Percentiles rank a stretch among this genome's conserved stretches.
phyloP scores from a whole-genome alignment of 2,888 invertebrate species.

The Tupiocoris notatus region DNA sequence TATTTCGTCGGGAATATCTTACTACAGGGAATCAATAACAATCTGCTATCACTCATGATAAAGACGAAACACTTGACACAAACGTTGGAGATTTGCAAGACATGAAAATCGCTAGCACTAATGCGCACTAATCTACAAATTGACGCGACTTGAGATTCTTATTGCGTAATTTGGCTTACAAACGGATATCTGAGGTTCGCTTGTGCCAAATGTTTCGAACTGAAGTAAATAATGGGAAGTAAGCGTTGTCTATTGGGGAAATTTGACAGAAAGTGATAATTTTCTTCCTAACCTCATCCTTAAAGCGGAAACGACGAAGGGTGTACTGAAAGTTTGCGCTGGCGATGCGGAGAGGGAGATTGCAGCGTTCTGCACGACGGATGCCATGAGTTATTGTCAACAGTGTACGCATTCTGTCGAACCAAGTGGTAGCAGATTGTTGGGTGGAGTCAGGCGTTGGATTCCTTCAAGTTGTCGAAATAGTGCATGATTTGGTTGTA shows the following conservation, averaged over 20 bases:
- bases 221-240: not conserved
- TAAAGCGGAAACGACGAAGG: slow-evolving; percentile 1
- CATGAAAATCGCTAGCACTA: not conserved
- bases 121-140: slow-evolving; percentile 13
- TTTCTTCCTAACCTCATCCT: not conserved
- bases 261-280: not conserved
- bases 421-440: slow-evolving; percentile 40
- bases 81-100: not conserved
- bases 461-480: slow-evolving; percentile 95
- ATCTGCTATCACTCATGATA: slow-evolving; percentile 33
- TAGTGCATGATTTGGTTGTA: slow-evolving; percentile 98
- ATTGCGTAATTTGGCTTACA: not conserved
- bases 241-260: not conserved
- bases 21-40: slow-evolving; percentile 28
- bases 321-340: slow-evolving; percentile 35
- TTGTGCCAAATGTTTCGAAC: slow-evolving; percentile 24
- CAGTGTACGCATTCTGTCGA: slow-evolving; percentile 42
- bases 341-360: slow-evolving; percentile 15
- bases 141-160: slow-evolving; percentile 1
- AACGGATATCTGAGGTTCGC: not conserved
- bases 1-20: slow-evolving; percentile 7
- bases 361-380: slow-evolving; percentile 16
- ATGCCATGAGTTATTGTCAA: slow-evolving; percentile 44
- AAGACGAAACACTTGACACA: slow-evolving; percentile 27
- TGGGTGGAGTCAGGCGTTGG: slow-evolving; percentile 55